These are phyloP conservation scores for Danaus chrysippus DNA, from an alignment of 2,888 invertebrate genomes.

Conservation along the genomic window DNA sequence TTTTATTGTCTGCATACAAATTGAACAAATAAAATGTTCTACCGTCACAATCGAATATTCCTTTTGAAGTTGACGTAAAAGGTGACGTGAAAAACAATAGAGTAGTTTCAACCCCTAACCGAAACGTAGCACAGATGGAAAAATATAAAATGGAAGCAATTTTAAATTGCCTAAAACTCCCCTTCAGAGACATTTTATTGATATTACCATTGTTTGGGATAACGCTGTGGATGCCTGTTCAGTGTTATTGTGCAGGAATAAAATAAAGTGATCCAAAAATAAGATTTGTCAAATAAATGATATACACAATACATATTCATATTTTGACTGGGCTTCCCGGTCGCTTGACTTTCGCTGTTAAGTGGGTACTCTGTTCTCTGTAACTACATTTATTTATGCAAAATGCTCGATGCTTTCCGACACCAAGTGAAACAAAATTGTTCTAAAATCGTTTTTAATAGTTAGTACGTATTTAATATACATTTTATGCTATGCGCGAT, in stretches of 20 bases:
- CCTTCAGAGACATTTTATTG: constrained; percentile 16
- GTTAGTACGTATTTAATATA: too few species aligned
- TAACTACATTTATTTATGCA: too few species aligned
- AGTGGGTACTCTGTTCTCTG: too few species aligned
- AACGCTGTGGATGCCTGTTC: constrained; percentile 5
- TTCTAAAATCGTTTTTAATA: too few species aligned
- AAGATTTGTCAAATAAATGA: background rate
- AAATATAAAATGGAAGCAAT: constrained; percentile 17
- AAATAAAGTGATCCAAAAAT: background rate
- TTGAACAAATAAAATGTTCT: background rate
- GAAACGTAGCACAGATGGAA: constrained; percentile 11
- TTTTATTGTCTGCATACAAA: background rate
- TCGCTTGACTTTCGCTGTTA: too few species aligned
- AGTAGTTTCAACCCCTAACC: constrained; percentile 10
- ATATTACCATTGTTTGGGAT: constrained; percentile 15
- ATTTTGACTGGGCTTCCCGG: too few species aligned
- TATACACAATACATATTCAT: background rate
- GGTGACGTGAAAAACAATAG: constrained; percentile 13
- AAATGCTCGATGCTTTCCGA: too few species aligned
- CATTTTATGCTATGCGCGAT: too few species aligned
- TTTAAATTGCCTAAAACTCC: constrained; percentile 20
- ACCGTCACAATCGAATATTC: background rate
- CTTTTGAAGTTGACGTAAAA: background rate
- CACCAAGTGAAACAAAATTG: too few species aligned
- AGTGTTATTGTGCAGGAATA: background rate